Evolutionary conservation across 1,140 invertebrate genomes (phyloP).

Genomic region (Papilio polyxenes): DNA sequence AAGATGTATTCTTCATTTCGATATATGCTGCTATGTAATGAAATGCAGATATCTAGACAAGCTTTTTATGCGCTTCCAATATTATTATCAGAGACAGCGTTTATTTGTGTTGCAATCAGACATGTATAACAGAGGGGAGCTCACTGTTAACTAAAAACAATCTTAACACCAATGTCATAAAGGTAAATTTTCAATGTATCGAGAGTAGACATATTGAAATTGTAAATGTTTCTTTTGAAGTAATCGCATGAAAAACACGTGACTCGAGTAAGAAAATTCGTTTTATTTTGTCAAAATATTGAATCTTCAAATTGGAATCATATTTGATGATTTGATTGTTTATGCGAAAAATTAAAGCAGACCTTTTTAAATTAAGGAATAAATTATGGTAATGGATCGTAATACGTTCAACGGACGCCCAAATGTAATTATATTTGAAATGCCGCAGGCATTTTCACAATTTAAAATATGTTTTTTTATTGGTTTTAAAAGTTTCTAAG

Average conservation of each 20-base stretch:
- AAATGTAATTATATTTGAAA: slow-evolving; percentile 10
- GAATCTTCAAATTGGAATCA: neutral
- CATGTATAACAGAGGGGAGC: neutral
- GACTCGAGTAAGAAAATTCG: neutral
- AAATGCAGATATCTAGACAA: slow-evolving; percentile 10
- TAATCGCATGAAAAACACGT: neutral
- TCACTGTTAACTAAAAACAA: neutral
- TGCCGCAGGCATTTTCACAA: neutral
- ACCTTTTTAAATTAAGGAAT: slow-evolving; percentile 27
- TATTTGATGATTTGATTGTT: slow-evolving; percentile 7
- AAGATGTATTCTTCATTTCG: neutral
- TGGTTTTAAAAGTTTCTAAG: neutral
- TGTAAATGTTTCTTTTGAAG: neutral
- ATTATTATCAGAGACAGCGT: neutral
- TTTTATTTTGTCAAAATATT: neutral
- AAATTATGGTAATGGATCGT: slow-evolving; percentile 31
- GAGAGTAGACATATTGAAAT: neutral
- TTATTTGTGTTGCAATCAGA: slow-evolving; percentile 25
- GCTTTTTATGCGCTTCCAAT: neutral
- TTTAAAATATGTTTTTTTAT: neutral
- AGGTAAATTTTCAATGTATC: neutral
- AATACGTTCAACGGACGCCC: neutral
- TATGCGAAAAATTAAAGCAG: slow-evolving; percentile 2
- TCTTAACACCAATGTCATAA: neutral
- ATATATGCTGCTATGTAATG: neutral